These are phyloP conservation scores for Potamarius usumacintae DNA, from an alignment of 2,113 vertebrate species.

Conservation along the genomic window DNA sequence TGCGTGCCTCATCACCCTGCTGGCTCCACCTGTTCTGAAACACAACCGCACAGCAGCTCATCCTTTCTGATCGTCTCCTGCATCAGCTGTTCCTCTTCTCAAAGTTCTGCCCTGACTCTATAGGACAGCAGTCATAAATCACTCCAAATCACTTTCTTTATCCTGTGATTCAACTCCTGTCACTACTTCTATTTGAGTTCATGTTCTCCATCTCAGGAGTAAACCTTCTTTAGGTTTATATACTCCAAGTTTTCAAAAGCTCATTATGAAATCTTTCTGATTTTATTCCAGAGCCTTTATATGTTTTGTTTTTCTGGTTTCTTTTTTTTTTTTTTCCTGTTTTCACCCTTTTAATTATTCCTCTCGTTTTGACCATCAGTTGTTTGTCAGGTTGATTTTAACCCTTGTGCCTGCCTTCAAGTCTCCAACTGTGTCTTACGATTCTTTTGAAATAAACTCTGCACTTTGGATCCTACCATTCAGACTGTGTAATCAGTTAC, in stretches of 20 bases:
- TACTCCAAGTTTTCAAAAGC: neutral
- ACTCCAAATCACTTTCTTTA: constrained; percentile 2
- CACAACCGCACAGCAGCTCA: constrained; percentile 37
- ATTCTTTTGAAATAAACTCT: too few species aligned
- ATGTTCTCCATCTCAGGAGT: neutral
- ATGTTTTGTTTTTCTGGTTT: too few species aligned
- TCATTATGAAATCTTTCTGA: neutral
- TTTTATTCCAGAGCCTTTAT: neutral
- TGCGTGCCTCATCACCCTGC: constrained; percentile 35
- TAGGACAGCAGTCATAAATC: constrained; percentile 23
- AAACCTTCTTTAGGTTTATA: neutral
- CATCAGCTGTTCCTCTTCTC: constrained; percentile 36
- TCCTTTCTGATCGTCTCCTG: constrained; percentile 33
- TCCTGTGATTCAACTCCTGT: constrained; percentile 23
- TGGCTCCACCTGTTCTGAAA: constrained; percentile 36
- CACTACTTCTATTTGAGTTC: neutral
- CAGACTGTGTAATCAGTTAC: neutral
- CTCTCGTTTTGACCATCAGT: neutral
- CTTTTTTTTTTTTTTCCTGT: too few species aligned
- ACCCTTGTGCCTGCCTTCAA: neutral
- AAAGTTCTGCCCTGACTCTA: constrained; percentile 25
- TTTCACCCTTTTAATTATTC: neutral
- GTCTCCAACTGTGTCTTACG: too few species aligned
- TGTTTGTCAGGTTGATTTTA: neutral
- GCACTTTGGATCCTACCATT: neutral